Conservation (phyloP, 2,888 invertebrate genomes). For the Parnassius glacialis region DNA sequence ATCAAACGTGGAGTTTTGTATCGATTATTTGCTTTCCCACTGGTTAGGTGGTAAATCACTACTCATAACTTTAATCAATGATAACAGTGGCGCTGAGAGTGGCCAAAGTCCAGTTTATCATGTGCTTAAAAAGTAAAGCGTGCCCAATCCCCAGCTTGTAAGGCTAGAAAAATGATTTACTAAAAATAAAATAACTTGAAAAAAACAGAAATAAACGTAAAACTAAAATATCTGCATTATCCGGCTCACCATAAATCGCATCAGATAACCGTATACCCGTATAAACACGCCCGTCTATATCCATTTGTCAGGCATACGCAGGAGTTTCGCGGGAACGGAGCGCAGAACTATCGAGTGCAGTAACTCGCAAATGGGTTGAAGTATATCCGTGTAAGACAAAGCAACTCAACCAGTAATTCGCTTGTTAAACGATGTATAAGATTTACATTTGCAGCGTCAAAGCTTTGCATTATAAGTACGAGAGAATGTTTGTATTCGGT, state of each 20-base stretch:
- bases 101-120: too few relatives aligned
- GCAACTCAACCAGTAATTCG: slow-evolving; percentile 20
- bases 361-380: slow-evolving; percentile 18
- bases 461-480: background rate
- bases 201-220: background rate
- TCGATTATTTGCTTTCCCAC: too few relatives aligned
- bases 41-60: too few relatives aligned
- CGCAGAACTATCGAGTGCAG: slow-evolving; percentile 17
- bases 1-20: too few relatives aligned
- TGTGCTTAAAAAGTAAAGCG: too few relatives aligned
- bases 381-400: slow-evolving; percentile 26
- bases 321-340: slow-evolving; percentile 12
- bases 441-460: slow-evolving; percentile 18
- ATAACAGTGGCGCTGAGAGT: too few relatives aligned
- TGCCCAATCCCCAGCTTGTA: too few relatives aligned
- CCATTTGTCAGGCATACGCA: slow-evolving; percentile 24
- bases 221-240: slow-evolving; percentile 3
- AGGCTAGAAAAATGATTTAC: too few relatives aligned
- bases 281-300: slow-evolving; percentile 20
- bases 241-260: slow-evolving; percentile 14
- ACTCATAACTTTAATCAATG: too few relatives aligned
- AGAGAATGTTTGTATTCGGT: too few relatives aligned
- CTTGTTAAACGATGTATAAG: slow-evolving; percentile 22
- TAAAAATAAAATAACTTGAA: background rate
- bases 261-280: slow-evolving; percentile 13